phyloP scores from a whole-genome alignment of 2,797 vertebrate species.

The Caiman crocodilus region DNA sequence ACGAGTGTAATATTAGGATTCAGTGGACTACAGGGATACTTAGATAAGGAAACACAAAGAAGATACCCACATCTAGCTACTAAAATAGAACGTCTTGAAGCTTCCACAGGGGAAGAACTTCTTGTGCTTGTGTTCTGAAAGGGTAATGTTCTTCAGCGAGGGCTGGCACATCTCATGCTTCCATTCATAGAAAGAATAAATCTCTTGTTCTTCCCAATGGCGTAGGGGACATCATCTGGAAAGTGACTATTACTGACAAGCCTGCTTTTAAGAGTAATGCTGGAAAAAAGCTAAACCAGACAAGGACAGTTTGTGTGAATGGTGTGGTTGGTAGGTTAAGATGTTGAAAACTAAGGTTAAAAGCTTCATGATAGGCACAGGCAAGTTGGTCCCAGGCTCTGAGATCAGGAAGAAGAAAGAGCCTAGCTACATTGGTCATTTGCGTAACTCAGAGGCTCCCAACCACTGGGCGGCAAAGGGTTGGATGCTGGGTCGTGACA shows the following conservation, averaged over 20 bases:
- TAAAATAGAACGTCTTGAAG: neutral
- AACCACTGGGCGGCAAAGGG: too few species aligned
- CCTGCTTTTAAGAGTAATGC: fast-evolving
- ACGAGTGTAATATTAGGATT: neutral
- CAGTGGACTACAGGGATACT: neutral
- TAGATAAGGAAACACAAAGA: neutral
- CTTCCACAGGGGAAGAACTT: neutral
- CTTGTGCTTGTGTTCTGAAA: neutral
- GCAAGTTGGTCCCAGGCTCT: neutral
- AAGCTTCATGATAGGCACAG: neutral
- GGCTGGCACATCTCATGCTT: neutral
- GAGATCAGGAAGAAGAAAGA: neutral
- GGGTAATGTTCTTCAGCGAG: neutral
- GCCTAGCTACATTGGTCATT: too few species aligned
- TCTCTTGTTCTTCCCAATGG: neutral
- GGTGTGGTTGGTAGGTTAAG: neutral
- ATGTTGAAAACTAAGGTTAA: fast-evolving
- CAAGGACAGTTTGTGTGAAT: neutral
- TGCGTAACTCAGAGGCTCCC: too few species aligned
- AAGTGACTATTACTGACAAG: neutral
- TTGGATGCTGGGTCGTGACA: too few species aligned
- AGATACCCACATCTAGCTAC: fast-evolving
- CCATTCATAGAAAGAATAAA: neutral
- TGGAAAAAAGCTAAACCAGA: neutral
- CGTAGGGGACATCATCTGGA: neutral